A percentile compares a stretch with the other conserved stretches of the same genome.
These are phyloP conservation scores for Gorsachius goisagi DNA, from an alignment of 2,113 vertebrate species.

Conservation along the genomic window DNA sequence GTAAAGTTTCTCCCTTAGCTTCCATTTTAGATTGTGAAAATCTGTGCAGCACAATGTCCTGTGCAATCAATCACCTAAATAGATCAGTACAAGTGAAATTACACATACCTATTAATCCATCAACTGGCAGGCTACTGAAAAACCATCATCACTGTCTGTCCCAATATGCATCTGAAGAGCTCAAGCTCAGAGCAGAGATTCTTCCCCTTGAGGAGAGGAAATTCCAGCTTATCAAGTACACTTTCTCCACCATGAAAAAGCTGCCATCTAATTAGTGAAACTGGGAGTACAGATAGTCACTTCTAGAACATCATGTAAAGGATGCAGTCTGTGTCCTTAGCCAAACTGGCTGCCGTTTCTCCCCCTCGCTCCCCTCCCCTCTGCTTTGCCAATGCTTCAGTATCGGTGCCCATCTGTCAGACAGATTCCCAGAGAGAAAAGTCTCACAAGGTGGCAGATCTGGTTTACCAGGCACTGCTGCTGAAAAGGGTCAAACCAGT, in stretches of 20 bases:
- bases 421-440: background rate
- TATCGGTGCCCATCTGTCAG: background rate
- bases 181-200: background rate
- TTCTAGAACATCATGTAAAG: slow-evolving; percentile 1
- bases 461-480: background rate
- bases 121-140: background rate
- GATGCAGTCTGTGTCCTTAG: background rate
- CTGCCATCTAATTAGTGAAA: background rate
- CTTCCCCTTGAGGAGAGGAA: background rate
- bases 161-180: background rate
- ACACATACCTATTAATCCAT: background rate
- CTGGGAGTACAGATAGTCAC: background rate
- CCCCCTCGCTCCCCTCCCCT: background rate
- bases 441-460: background rate
- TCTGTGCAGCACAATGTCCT: background rate
- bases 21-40: background rate
- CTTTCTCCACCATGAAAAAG: background rate
- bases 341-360: background rate
- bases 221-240: background rate
- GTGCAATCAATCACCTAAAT: background rate
- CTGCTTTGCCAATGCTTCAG: background rate
- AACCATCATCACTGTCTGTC: background rate
- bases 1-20: background rate
- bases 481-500: background rate
- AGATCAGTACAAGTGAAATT: background rate